Conservation (phyloP, 1,140 invertebrate species). For the Pseudomyrmex concolor region DNA sequence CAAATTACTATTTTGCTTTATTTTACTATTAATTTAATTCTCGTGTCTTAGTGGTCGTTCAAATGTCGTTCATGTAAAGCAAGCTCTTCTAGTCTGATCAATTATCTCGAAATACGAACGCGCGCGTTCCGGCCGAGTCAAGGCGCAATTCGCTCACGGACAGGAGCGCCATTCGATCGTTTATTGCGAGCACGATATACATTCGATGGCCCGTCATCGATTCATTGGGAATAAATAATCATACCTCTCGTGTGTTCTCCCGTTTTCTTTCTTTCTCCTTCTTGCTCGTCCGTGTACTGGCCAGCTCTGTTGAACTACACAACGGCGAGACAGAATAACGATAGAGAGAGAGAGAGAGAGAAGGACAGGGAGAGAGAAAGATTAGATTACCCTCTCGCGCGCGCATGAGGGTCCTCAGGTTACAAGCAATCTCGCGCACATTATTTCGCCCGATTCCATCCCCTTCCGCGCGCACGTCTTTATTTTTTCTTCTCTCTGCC, state of each 20-base stretch:
- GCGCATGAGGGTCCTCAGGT: conserved; percentile 77
- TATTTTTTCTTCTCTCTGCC: conserved; percentile 34
- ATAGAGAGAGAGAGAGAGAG: conserved; percentile 14
- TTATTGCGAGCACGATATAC: conserved; percentile 53
- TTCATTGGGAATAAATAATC: conserved; percentile 72
- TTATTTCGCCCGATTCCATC: conserved; percentile 78
- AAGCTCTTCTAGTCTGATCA: background rate
- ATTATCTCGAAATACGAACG: conserved; percentile 30
- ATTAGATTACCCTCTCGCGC: conserved; percentile 79
- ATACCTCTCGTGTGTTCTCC: conserved; percentile 1
- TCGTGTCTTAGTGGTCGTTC: no score
- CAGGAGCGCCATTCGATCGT: conserved; percentile 42
- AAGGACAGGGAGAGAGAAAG: conserved; percentile 63
- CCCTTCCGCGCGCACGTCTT: conserved; percentile 22
- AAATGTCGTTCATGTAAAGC: no score
- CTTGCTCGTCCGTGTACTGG: background rate
- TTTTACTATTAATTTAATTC: no score
- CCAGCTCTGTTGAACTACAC: conserved; percentile 35
- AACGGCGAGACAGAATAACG: background rate
- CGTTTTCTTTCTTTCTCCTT: background rate
- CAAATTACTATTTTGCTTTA: no score
- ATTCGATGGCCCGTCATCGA: conserved; percentile 68
- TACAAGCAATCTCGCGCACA: conserved; percentile 84
- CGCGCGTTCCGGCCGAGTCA: background rate
- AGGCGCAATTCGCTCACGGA: background rate